Evolutionary conservation across 1,140 invertebrate species (phyloP).

Genomic region (Listronotus oregonensis): DNA sequence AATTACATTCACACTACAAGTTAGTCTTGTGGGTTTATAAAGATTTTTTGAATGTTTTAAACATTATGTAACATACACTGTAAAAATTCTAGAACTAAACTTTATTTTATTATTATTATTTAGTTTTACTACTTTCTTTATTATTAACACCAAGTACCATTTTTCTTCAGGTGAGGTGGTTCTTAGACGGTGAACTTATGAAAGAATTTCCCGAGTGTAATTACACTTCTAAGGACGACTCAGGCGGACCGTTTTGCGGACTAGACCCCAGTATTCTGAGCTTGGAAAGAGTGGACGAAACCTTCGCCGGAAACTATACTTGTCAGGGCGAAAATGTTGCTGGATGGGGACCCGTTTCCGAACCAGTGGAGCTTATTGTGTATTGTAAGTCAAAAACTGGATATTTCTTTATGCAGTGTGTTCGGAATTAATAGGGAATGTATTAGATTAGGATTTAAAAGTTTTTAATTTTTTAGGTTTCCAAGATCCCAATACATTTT

Average conservation of each 20-base stretch:
- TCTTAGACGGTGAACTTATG: conserved; percentile 77
- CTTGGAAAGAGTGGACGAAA: conserved; percentile 78
- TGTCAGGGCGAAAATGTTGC: conserved; percentile 85
- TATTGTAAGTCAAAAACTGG: conserved; percentile 72
- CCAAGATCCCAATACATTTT: no score
- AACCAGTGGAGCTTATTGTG: conserved; percentile 73
- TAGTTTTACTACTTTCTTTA: no score
- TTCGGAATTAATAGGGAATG: no score
- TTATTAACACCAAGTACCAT: neutral
- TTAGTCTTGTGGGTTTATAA: no score
- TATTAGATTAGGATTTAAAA: neutral
- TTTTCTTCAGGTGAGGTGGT: conserved; percentile 66
- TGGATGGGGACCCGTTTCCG: conserved; percentile 80
- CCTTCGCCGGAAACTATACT: conserved; percentile 90
- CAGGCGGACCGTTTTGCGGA: conserved; percentile 69
- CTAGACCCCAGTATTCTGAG: conserved; percentile 84
- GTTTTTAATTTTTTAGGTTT: no score
- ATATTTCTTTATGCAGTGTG: no score
- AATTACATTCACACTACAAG: no score
- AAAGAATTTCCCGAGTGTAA: conserved; percentile 85
- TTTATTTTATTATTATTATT: no score
- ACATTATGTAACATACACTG: no score
- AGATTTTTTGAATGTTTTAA: no score
- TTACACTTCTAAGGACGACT: conserved; percentile 58
- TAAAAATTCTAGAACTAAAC: no score